A percentile compares a stretch with the other conserved stretches of the same genome.
phyloP scores from a whole-genome alignment of 2,113 vertebrate genomes.

The Myiozetetes cayanensis region DNA sequence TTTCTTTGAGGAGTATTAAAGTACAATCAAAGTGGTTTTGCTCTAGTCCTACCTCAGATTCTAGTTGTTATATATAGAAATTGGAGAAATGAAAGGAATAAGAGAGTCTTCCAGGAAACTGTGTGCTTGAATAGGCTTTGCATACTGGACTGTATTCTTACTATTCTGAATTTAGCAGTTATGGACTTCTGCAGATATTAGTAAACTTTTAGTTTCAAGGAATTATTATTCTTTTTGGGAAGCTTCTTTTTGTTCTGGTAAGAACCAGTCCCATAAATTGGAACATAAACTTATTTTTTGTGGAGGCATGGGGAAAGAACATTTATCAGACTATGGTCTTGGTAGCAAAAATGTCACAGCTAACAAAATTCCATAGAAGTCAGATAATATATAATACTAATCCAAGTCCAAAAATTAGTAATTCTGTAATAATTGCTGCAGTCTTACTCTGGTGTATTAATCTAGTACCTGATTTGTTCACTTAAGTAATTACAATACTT shows the following conservation, averaged over 20 bases:
- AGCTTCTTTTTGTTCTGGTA: not conserved
- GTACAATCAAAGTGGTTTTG: not conserved
- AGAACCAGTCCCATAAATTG: not conserved
- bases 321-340: not conserved
- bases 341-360: not conserved
- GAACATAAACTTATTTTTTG: not conserved
- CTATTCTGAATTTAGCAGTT: not conserved
- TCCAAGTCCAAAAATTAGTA: not conserved
- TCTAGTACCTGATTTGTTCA: not conserved
- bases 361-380: not conserved
- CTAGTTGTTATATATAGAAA: not conserved
- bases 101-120: not conserved
- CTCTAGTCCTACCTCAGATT: not conserved
- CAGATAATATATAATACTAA: not conserved
- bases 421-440: not conserved
- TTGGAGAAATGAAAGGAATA: not conserved
- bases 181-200: not conserved
- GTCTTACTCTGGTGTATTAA: not conserved
- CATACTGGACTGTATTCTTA: not conserved
- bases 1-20: not conserved
- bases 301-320: not conserved
- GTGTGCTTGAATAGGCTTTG: not conserved
- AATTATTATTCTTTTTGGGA: not conserved
- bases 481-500: not conserved
- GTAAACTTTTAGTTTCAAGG: not conserved